Conservation (phyloP, 2,797 vertebrate genomes). For the Falco cherrug region DNA sequence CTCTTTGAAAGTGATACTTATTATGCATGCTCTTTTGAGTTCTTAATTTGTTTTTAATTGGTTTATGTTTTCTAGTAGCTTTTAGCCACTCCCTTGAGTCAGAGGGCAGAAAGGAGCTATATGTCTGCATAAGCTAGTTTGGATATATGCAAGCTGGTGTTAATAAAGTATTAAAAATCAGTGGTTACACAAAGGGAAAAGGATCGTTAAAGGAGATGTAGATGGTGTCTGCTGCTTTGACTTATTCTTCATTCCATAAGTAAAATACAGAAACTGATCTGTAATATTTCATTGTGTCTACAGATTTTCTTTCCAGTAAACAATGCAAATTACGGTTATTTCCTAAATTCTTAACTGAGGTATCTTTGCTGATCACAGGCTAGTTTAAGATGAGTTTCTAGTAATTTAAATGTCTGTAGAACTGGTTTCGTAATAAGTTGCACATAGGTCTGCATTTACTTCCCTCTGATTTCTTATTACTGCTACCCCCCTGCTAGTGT, state of each 20-base stretch:
- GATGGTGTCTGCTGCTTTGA: background rate
- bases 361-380: background rate
- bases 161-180: background rate
- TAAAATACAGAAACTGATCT: background rate
- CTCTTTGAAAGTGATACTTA: background rate
- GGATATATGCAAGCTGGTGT: background rate
- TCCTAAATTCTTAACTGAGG: background rate
- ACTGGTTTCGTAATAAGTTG: background rate
- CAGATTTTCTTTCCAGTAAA: background rate
- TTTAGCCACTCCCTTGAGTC: background rate
- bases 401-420: background rate
- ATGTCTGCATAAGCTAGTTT: background rate
- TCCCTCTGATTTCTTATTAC: background rate
- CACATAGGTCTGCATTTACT: background rate
- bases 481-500: background rate
- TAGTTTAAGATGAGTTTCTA: background rate
- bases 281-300: background rate
- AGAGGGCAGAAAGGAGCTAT: background rate
- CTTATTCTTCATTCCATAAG: background rate
- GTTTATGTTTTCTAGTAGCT: background rate
- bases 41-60: constrained; percentile 4
- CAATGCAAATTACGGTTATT: background rate
- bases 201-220: background rate
- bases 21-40: background rate
- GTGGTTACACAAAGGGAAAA: background rate